Base-by-base conservation (phyloP, 2,797 vertebrate species). In the Uromys caudimaculatus region DNA sequence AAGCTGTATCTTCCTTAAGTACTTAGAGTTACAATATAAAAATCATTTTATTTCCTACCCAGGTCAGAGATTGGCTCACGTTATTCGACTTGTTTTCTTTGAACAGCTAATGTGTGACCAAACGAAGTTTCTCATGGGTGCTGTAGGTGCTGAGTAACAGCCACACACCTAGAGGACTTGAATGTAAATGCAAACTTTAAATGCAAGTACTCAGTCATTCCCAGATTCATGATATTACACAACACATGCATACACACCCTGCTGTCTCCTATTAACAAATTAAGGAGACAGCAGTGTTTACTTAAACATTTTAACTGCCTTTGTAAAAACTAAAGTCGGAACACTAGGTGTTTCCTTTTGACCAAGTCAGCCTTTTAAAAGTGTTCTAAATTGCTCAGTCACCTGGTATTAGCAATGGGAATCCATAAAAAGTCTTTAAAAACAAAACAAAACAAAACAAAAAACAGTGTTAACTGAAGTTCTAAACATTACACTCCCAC, bases 61-160 rank as follows among this genome's bases (percentile, higher is more conserved):
- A 89, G 27, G 19, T 92, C 94, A 83, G 97, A 98, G 97, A 94
- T 97, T 95, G 95, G 54, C 94, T 96, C 92, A 97, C 52, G 75
- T 96, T 98, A 96, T 97, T 98, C 52, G 83, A 82, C 95, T 84
- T 97, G 95, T 91, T 97, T 93, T 96, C 95, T 96, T 96, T 94
- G 90, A 97, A 98, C 41, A 97, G 60, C 91, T 97, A 47, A 6
- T 73, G 90, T 96, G 29, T 96, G 97, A 98, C 95, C 94, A 97
- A 75, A 96, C 95, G 96, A 98, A 97, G 92, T 96, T 96, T 77
- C 94, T 97, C 64, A 82, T 78, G 97, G 98, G 97, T 94, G 91
- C 94, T 98, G 95, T 95, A 98, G 97, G 95, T 98, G 96, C 96
- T 98, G 98, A 98, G 97, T 98, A 98, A 98, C 93, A 97, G 97